These are phyloP conservation scores for Criorhina ranunculi DNA, from an alignment of 2,888 invertebrate species.

Conservation along the genomic window DNA sequence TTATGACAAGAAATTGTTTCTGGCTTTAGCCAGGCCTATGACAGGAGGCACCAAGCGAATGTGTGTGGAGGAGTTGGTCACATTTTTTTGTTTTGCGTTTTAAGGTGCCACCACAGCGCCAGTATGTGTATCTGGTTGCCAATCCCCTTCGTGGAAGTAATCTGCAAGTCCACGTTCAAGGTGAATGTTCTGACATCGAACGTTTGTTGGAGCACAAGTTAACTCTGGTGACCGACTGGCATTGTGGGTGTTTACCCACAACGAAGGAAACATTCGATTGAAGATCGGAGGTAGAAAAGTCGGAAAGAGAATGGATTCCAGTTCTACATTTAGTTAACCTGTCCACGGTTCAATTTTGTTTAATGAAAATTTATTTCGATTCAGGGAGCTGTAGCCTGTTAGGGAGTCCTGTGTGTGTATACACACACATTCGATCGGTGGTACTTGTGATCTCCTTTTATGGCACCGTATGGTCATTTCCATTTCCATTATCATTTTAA, in stretches of 20 bases:
- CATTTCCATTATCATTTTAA: slow-evolving; percentile 74
- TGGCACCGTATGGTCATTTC: slow-evolving; percentile 69
- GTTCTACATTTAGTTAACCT: slow-evolving; percentile 73
- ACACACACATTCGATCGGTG: slow-evolving; percentile 17
- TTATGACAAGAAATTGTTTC: slow-evolving; percentile 76
- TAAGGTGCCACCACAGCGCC: slow-evolving; percentile 73
- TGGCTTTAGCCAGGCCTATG: slow-evolving; percentile 64
- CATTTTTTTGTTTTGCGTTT: slow-evolving; percentile 28
- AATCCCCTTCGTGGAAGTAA: slow-evolving; percentile 75
- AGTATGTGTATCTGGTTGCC: slow-evolving; percentile 68
- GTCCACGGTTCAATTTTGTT: slow-evolving; percentile 76
- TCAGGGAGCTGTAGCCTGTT: slow-evolving; percentile 54
- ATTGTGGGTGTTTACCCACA: slow-evolving; percentile 70
- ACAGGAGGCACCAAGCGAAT: slow-evolving; percentile 32
- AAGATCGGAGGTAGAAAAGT: slow-evolving; percentile 65
- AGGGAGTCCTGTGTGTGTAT: slow-evolving; percentile 49
- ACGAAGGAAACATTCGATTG: slow-evolving; percentile 52
- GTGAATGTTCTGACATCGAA: slow-evolving; percentile 76
- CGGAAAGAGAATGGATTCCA: slow-evolving; percentile 74
- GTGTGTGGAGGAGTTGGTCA: slow-evolving; percentile 68
- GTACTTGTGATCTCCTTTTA: slow-evolving; percentile 63
- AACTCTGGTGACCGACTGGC: slow-evolving; percentile 74
- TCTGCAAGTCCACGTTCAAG: slow-evolving; percentile 76
- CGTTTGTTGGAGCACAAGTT: slow-evolving; percentile 48
- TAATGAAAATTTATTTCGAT: slow-evolving; percentile 76